Base-by-base conservation (phyloP, 2,888 invertebrate species). In the Drosophila prostipennis region DNA sequence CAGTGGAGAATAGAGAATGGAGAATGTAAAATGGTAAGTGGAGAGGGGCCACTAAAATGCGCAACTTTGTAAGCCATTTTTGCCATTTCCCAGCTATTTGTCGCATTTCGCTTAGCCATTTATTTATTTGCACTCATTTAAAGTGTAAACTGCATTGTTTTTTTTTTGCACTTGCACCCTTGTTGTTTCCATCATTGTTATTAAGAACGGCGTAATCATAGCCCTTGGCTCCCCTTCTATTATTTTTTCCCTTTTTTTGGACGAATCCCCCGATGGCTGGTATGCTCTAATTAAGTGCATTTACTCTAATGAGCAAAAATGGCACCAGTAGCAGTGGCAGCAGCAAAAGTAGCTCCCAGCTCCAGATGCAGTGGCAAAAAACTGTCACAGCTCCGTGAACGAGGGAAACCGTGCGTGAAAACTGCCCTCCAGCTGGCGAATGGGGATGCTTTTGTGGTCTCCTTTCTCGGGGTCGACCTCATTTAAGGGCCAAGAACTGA, bases 231-330 rank as follows among this genome's bases (percentile, higher is more conserved):
- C 34, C 39, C 11, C 10, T 43, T 40, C 13, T n/a, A 10, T 49
- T n/a, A 11, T 43, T 16, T 40, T 37, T 7, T 13, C 6, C 5
- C 6, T 19, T 11, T 59, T 40, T 49, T 34, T 16, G 29, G 14
- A 32, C 19, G 34, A 26, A 52, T 40, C 69, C 73, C 65, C 68
- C 68, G 61, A 75, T 65, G 65, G 54, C 74, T 70, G 72, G 73
- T 78, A 80, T 70, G 87, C 84, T 87, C 88, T 88, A 84, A 84
- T 84, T 84, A 84, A 84, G 83, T 84, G 75, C 77, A 84, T 82
- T 84, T 84, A 86, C 88, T 80, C 88, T 84, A 84, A 84, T 88
- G 84, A 84, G 84, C 84, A 84, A 84, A 84, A 84, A 84, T 87
- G 57, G 74, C 82, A 71, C 49, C 52, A 68, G 53, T 46, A 51